These are phyloP conservation scores for Oreochromis mossambicus DNA, from an alignment of 2,797 vertebrate genomes.

Conservation along the genomic window DNA sequence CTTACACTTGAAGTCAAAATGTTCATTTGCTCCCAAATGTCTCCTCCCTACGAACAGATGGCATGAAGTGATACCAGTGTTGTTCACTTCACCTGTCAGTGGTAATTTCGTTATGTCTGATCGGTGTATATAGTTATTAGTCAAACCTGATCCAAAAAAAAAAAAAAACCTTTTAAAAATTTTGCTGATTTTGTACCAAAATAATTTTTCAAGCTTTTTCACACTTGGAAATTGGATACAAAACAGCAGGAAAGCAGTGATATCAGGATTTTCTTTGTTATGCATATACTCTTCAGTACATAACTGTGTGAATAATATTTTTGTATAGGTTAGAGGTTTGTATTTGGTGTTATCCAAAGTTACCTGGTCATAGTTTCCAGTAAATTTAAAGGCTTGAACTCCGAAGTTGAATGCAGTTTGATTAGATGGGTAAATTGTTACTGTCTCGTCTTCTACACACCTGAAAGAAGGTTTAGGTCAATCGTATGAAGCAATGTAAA, in stretches of 20 bases:
- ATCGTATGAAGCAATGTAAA: background rate
- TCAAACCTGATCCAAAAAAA: background rate
- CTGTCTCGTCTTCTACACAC: conserved; percentile 60
- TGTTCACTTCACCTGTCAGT: background rate
- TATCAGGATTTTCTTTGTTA: background rate
- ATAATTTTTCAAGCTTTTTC: background rate
- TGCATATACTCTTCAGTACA: background rate
- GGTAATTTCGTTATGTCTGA: background rate
- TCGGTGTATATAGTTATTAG: accelerated
- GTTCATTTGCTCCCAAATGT: background rate
- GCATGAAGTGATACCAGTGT: background rate
- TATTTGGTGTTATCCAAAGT: background rate
- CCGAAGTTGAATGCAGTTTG: conserved; percentile 56
- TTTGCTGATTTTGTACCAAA: background rate
- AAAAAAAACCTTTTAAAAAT: accelerated
- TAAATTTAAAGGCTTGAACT: conserved; percentile 75
- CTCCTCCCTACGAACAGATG: background rate
- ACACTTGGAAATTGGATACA: background rate
- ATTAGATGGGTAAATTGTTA: conserved; percentile 16
- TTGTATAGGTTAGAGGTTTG: background rate
- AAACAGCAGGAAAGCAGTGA: background rate
- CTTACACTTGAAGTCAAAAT: background rate
- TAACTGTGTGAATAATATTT: background rate
- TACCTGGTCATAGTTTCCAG: conserved; percentile 68
- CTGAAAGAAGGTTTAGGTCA: conserved; percentile 25